Conservation (phyloP, 2,797 vertebrate species). For the Cyclura pinguis region DNA sequence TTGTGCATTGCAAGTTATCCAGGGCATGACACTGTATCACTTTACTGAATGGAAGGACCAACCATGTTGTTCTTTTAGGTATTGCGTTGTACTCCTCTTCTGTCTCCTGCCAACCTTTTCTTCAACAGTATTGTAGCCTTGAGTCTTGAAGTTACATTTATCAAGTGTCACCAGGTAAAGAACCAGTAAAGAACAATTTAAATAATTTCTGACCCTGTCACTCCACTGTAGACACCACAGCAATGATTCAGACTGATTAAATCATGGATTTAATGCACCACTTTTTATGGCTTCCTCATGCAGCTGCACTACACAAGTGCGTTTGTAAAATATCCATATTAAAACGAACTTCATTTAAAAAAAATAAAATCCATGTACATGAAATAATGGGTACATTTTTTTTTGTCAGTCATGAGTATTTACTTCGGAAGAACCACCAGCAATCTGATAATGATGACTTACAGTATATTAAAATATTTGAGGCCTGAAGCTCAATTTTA, state of each 20-base stretch:
- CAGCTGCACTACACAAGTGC: background rate
- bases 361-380: background rate
- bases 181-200: background rate
- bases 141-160: too few species aligned
- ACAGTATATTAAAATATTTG: slow-evolving; percentile 21
- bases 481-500: slow-evolving; percentile 9
- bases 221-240: too few species aligned
- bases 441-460: slow-evolving; percentile 14
- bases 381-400: background rate
- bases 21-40: too few species aligned
- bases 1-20: too few species aligned
- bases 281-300: background rate
- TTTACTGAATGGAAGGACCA: too few species aligned
- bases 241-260: background rate
- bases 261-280: background rate
- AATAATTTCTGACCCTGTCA: background rate
- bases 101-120: too few species aligned
- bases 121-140: too few species aligned
- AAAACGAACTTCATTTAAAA: background rate
- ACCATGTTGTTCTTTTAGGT: too few species aligned
- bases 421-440: slow-evolving; percentile 7
- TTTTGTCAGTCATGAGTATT: background rate
- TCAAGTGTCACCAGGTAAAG: background rate
- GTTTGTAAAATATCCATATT: background rate
- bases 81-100: too few species aligned